phyloP scores from a whole-genome alignment of 2,888 invertebrate species.

The Amiota communis region DNA sequence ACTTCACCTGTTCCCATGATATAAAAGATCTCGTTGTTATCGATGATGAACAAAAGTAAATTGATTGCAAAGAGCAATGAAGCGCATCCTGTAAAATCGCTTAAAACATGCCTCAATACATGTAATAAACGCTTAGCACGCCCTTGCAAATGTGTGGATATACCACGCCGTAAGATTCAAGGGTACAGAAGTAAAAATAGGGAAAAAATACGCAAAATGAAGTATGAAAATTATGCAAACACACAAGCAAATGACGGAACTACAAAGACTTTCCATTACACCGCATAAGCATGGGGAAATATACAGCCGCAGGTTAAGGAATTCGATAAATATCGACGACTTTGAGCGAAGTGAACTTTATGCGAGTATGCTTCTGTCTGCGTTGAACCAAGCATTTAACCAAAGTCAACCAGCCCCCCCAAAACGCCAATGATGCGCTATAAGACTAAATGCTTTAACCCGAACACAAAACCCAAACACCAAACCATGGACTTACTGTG shows the following conservation, averaged over 20 bases:
- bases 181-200: not conserved
- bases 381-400: too few species aligned
- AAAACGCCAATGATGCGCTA: too few species aligned
- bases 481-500: too few species aligned
- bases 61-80: slow-evolving; percentile 70
- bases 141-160: not conserved
- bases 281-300: slow-evolving; percentile 47
- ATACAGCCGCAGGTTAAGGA: slow-evolving; percentile 64
- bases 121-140: slow-evolving; percentile 61
- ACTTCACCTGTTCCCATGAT: slow-evolving; percentile 43
- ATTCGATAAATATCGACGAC: slow-evolving; percentile 65
- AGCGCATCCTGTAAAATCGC: slow-evolving; percentile 71
- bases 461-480: too few species aligned
- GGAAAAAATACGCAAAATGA: slow-evolving; percentile 15
- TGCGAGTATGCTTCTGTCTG: too few species aligned
- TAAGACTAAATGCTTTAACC: too few species aligned
- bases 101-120: slow-evolving; percentile 70
- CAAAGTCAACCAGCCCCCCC: too few species aligned
- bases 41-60: slow-evolving; percentile 47
- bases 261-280: slow-evolving; percentile 26
- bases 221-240: not conserved
- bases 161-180: not conserved
- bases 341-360: too few species aligned
- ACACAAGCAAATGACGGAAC: slow-evolving; percentile 12
- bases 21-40: not conserved